A percentile compares a stretch with the other conserved stretches of the same genome.
Conservation (phyloP, 2,888 invertebrate species). For the Drosophila glabriapex region DNA sequence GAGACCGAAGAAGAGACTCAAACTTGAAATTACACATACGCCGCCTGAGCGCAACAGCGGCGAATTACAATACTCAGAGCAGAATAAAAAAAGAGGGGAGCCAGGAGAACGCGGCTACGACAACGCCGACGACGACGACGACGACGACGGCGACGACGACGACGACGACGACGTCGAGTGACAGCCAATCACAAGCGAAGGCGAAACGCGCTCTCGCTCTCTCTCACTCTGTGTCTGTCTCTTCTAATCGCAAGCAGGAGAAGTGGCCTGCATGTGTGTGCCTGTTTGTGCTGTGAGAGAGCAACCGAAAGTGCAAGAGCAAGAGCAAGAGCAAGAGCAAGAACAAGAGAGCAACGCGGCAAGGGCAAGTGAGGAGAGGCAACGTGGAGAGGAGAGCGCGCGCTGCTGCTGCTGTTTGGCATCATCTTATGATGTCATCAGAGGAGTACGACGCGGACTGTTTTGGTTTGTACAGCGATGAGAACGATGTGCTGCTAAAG, state of each 20-base stretch:
- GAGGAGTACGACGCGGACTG: constrained; percentile 97
- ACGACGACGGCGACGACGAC: constrained; percentile 18
- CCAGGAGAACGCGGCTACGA: constrained; percentile 29
- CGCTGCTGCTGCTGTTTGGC: constrained; percentile 86
- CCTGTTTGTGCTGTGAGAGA: constrained; percentile 41
- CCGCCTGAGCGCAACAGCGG: constrained; percentile 52
- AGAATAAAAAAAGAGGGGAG: constrained; percentile 11
- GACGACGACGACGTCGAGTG: constrained; percentile 19
- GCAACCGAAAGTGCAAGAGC: constrained; percentile 53
- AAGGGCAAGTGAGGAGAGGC: constrained; percentile 34
- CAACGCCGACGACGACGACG: constrained; percentile 20
- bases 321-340: constrained; percentile 17
- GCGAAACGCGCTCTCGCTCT: constrained; percentile 42
- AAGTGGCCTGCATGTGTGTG: constrained; percentile 53
- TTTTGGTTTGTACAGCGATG: constrained; percentile 95
- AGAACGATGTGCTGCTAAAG: constrained; percentile 94
- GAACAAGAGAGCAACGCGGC: constrained; percentile 6
- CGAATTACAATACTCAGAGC: constrained; percentile 47
- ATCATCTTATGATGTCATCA: constrained; percentile 97
- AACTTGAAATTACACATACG: constrained; percentile 70
- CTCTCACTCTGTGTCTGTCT: constrained; percentile 9
- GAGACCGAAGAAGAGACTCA: constrained; percentile 34
- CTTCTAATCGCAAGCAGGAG: constrained; percentile 51
- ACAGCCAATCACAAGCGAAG: constrained; percentile 51
- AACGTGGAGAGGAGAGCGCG: constrained; percentile 68